Base-by-base conservation (phyloP, 1,140 invertebrate species). In the Caenorhabditis briggsae region DNA sequence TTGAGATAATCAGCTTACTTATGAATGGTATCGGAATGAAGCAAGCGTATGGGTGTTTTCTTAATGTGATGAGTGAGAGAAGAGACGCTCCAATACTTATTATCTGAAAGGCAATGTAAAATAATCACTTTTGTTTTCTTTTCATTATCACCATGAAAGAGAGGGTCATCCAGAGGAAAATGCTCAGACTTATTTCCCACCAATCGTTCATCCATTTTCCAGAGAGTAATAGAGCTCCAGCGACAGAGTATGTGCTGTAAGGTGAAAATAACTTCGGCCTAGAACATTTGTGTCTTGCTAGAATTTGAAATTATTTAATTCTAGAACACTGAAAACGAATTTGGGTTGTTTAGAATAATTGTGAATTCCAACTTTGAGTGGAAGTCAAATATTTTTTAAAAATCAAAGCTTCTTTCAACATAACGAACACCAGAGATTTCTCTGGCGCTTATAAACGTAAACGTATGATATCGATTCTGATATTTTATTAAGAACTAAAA, bases 11-110 rank as follows among this genome's bases (percentile, higher is more conserved):
- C 11, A 7, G 25, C 70, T 78, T 50, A 78, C 70, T 78, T 23
- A 78, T 78, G n/a, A 78, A 78, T 50, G 70, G 70, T 50, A 78
- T 78, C 8, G 70, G 70, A 25, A 78, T 78, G n/a, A 78, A 78
- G 33, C 70, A 78, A 8, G 14, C 70, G 20, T 78, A 78, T 50
- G 70, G 70, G n/a, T 78, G 70, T 23, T 78, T 78, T 53, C 70
- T 46, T 43, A 78, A n/a, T 46, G 70, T 78, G 46, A 78, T 20
- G 9, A 78, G 46, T 5, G 70, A 78, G 5, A 78, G 46, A 23
- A 78, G 12, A 23, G 70, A 20, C 7, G 70, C 70, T 7, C 70
- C 70, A 33, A 78, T n/a, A 23, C 70, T 78, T 50, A 78, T 78
- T 50, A 78, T n/a, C 70, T 78, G 46, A 41, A 70, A 70, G 0